Evolutionary conservation across 2,888 invertebrate species (phyloP).

Genomic region (Acleris laterana): DNA sequence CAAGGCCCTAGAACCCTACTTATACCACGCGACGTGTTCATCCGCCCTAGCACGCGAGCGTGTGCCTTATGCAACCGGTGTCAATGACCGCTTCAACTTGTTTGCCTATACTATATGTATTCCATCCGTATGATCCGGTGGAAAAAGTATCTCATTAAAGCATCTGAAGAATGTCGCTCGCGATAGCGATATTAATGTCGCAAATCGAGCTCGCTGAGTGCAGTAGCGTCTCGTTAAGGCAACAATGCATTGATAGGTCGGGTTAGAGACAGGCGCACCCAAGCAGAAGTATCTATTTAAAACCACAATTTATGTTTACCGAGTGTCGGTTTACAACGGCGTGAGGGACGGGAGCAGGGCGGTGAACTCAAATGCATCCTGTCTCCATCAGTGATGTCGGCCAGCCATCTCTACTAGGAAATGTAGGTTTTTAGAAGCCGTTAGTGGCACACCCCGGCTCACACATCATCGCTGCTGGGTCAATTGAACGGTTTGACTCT

Average conservation of each 20-base stretch:
- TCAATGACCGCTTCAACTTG: slow-evolving; percentile 68
- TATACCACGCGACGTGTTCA: slow-evolving; percentile 59
- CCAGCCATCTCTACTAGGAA: slow-evolving; percentile 74
- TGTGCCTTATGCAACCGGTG: slow-evolving; percentile 72
- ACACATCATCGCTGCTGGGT: slow-evolving; percentile 68
- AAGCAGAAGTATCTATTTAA: slow-evolving; percentile 58
- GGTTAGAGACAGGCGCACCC: slow-evolving; percentile 41
- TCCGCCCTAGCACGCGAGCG: slow-evolving; percentile 65
- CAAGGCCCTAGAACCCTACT: slow-evolving; percentile 80
- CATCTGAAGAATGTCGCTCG: slow-evolving; percentile 14
- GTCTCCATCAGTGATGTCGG: slow-evolving; percentile 72
- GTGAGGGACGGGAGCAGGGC: slow-evolving; percentile 63
- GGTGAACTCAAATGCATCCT: slow-evolving; percentile 76
- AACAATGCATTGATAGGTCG: slow-evolving; percentile 11
- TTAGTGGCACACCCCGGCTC: slow-evolving; percentile 69
- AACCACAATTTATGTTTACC: slow-evolving; percentile 67
- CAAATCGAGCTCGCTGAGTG: slow-evolving; percentile 9
- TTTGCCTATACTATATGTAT: slow-evolving; percentile 51
- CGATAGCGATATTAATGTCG: slow-evolving; percentile 8
- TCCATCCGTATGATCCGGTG: slow-evolving; percentile 59
- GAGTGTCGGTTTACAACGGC: slow-evolving; percentile 68
- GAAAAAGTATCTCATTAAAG: slow-evolving; percentile 17
- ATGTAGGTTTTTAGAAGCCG: slow-evolving; percentile 78
- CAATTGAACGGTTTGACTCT: slow-evolving; percentile 62
- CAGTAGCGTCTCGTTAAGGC: slow-evolving; percentile 13